A percentile compares a stretch with the other conserved stretches of the same genome.
Conservation (phyloP, 2,888 invertebrate species). For the Theretra japonica region DNA sequence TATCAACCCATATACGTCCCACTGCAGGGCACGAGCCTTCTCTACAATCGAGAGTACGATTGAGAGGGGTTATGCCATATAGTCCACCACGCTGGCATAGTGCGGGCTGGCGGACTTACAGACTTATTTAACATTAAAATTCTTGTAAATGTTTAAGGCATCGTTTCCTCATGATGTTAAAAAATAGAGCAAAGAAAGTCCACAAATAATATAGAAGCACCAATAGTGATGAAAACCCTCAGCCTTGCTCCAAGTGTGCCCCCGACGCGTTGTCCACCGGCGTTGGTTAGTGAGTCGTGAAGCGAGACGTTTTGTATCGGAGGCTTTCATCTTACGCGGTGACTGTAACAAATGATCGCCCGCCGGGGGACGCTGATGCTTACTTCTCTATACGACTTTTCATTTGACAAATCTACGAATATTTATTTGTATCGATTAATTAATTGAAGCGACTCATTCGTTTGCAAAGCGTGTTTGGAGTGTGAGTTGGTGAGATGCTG, state of each 20-base stretch:
- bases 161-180: no score
- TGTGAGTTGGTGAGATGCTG: no score
- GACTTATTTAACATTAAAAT: no score
- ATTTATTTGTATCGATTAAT: conserved; percentile 11
- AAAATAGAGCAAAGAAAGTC: neutral
- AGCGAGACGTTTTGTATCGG: conserved; percentile 73
- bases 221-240: neutral
- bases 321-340: conserved; percentile 77
- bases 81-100: no score
- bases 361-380: conserved; percentile 45
- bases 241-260: conserved; percentile 44
- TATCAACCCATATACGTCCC: no score
- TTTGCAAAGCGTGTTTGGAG: no score
- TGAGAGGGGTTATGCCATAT: no score
- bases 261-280: conserved; percentile 44
- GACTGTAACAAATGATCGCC: conserved; percentile 75
- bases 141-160: no score
- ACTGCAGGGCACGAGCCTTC: no score
- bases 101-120: no score
- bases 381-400: conserved; percentile 51
- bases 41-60: no score
- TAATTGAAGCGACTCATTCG: neutral
- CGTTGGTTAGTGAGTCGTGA: conserved; percentile 72
- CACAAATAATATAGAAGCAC: neutral
- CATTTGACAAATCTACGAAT: conserved; percentile 47